phyloP scores from a whole-genome alignment of 2,888 invertebrate species.

The Leptinotarsa peninsularis region DNA sequence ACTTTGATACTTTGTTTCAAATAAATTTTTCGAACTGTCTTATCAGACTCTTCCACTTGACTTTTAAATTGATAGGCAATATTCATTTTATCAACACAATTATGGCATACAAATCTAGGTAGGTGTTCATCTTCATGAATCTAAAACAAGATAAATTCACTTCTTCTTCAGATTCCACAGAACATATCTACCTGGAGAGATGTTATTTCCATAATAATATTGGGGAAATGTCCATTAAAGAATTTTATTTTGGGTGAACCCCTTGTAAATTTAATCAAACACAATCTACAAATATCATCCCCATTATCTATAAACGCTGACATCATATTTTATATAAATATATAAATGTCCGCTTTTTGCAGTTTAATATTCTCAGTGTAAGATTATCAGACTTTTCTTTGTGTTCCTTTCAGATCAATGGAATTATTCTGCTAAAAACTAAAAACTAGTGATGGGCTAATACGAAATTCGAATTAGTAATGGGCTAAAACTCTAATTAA shows the following conservation, averaged over 20 bases:
- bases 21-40: constrained; percentile 23
- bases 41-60: constrained; percentile 24
- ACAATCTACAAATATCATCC: constrained; percentile 6
- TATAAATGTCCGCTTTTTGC: no score
- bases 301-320: background rate
- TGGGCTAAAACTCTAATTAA: no score
- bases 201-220: background rate
- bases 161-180: background rate
- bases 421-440: no score
- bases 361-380: no score
- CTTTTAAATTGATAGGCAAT: constrained; percentile 25
- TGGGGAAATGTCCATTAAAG: constrained; percentile 3
- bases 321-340: background rate
- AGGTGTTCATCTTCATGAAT: constrained; percentile 24
- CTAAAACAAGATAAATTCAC: constrained; percentile 24
- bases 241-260: background rate
- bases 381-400: no score
- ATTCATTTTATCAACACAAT: constrained; percentile 29
- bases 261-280: background rate
- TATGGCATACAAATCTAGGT: constrained; percentile 30
- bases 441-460: no score
- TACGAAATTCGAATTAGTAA: no score
- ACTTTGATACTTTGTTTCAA: background rate
- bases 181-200: constrained; percentile 2
- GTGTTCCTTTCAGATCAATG: no score